Evolutionary conservation across 2,888 invertebrate species (phyloP), one percentile per base, ranked within the genome.

Genomic region (Argyresthia albistria): DNA sequence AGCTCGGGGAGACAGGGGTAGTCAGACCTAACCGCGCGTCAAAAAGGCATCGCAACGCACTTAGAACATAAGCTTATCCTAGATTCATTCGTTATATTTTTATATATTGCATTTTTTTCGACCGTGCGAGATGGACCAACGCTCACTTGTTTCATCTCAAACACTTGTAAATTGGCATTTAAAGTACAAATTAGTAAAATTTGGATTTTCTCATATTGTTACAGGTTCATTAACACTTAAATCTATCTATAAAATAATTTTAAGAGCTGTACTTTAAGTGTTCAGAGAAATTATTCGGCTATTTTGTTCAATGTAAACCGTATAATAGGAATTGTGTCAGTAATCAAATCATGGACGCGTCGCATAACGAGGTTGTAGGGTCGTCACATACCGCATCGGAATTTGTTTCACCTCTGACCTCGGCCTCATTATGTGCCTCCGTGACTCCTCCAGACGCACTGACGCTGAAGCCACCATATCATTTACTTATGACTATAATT

Each of bases 171-270:
- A 84, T 84, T 82, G 84, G 84, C 86, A 86, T 84, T 86, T 86
- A 86, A 86, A 87, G 86, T 87, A 86, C 87, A 87, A 87, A 86
- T 81, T 83, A 84, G 86, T 86, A 83, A 84, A 86, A 81, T 84
- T 82, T 80, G 76, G 81, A 86, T 83, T 84, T 82, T 82, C 73
- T 86, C 74, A 75, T 83, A 82, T 87, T 86, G 86, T 87, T 87
- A 82, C 86, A 87, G 86, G 86, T 87, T 86, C 83, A 84, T 84
- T 84, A 84, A 86, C 81, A 76, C 76, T 74, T 83, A 83, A 86
- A 73, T 77, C 76, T 74, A 76, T 76, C 67, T 68, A 75, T 80
- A 80, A 73, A 78, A 72, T 83, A 84, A 80, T 81, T 70, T 81
- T 84, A 84, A 86, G 83, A 83, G 80, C 81, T 82, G 86, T 87